Percentiles rank a stretch among this genome's conserved stretches.
Evolutionary conservation across 1,140 invertebrate species (phyloP).

Genomic region (Cheumatopsyche charites): DNA sequence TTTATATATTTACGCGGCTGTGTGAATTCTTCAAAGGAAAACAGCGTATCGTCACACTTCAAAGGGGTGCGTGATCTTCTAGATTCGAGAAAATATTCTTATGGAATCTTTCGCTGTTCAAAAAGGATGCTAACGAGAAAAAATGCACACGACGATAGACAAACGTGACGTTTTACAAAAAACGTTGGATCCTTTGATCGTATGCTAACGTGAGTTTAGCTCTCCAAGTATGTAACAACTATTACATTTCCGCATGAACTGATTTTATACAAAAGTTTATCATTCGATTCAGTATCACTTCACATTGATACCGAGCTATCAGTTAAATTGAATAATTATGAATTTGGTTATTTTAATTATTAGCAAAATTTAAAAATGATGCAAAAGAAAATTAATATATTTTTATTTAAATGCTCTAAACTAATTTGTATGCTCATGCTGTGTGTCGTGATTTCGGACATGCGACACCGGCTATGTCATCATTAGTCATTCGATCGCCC

Average conservation of each 20-base stretch:
- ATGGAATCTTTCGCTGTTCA: too few species aligned
- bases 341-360: too few species aligned
- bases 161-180: slow-evolving; percentile 14
- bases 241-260: too few species aligned
- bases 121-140: background rate
- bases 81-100: too few species aligned
- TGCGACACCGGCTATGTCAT: slow-evolving; percentile 12
- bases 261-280: too few species aligned
- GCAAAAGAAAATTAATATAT: too few species aligned
- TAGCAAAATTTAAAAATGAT: too few species aligned
- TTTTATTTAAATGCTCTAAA: background rate
- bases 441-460: background rate
- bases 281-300: too few species aligned
- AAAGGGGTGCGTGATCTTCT: slow-evolving; percentile 15
- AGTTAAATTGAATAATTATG: too few species aligned
- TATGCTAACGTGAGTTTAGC: background rate
- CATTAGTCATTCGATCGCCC: slow-evolving; percentile 5
- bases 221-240: too few species aligned
- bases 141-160: background rate
- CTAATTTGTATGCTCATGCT: background rate
- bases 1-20: background rate
- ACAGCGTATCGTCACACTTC: slow-evolving; percentile 10
- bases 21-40: slow-evolving; percentile 3
- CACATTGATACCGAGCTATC: too few species aligned
- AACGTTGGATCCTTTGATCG: slow-evolving; percentile 7